These are phyloP conservation scores for Hylia prasina DNA, from an alignment of 2,113 vertebrate genomes.

Conservation along the genomic window DNA sequence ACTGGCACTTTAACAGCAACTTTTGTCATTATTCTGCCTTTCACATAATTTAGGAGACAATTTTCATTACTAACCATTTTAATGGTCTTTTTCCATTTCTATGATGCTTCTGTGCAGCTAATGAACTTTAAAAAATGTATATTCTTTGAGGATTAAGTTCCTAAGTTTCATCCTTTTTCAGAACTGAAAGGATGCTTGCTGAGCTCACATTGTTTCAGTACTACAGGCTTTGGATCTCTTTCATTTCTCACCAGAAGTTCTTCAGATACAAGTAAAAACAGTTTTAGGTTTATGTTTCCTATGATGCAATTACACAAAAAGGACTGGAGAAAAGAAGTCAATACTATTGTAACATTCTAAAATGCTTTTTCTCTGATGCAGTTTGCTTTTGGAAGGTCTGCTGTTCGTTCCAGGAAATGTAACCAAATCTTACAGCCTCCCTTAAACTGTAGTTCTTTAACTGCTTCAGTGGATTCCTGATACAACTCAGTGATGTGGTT, in stretches of 20 bases:
- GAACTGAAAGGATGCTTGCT: neutral
- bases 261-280: neutral
- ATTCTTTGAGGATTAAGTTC: neutral
- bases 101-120: neutral
- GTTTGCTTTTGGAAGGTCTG: neutral
- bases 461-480: neutral
- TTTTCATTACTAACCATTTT: neutral
- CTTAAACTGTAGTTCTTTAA: neutral
- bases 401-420: neutral
- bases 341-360: neutral
- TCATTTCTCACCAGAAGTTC: neutral
- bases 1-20: neutral
- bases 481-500: neutral
- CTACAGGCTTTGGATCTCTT: neutral
- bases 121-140: neutral
- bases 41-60: neutral
- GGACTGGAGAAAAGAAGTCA: neutral
- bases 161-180: neutral
- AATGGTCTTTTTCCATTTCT: neutral
- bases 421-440: neutral
- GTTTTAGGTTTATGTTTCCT: conserved; percentile 12
- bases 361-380: neutral
- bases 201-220: neutral
- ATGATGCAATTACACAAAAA: neutral
- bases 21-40: neutral